Percentiles rank a stretch among this genome's conserved stretches.
These are phyloP conservation scores for Pecten maximus DNA, from an alignment of 2,888 invertebrate species.

Conservation along the genomic window DNA sequence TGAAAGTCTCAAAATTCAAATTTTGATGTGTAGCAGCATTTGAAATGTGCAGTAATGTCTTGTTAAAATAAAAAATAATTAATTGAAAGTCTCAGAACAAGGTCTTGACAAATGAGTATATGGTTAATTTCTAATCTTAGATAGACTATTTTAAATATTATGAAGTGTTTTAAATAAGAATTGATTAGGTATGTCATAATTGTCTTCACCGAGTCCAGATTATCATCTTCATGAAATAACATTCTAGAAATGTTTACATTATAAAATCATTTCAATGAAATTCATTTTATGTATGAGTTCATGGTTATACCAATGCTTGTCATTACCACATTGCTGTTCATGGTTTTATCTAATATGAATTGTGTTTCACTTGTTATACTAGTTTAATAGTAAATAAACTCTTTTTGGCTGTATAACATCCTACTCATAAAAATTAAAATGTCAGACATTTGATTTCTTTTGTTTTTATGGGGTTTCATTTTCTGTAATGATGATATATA, in stretches of 20 bases:
- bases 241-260: too few species aligned
- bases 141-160: background rate
- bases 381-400: background rate
- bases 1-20: constrained; percentile 38
- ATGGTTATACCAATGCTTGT: background rate
- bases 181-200: too few species aligned
- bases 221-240: too few species aligned
- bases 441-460: background rate
- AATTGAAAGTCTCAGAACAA: background rate
- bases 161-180: too few species aligned
- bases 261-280: background rate
- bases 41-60: background rate
- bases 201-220: too few species aligned
- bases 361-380: background rate
- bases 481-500: background rate
- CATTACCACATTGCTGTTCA: background rate
- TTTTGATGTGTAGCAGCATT: background rate
- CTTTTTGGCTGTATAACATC: background rate
- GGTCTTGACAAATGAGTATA: background rate
- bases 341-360: background rate
- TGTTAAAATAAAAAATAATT: background rate
- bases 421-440: background rate
- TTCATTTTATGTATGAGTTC: too few species aligned
- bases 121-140: background rate
- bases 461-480: background rate